Base-by-base conservation (phyloP, 2,797 vertebrate species). In the Dendrocincla tyrannina region DNA sequence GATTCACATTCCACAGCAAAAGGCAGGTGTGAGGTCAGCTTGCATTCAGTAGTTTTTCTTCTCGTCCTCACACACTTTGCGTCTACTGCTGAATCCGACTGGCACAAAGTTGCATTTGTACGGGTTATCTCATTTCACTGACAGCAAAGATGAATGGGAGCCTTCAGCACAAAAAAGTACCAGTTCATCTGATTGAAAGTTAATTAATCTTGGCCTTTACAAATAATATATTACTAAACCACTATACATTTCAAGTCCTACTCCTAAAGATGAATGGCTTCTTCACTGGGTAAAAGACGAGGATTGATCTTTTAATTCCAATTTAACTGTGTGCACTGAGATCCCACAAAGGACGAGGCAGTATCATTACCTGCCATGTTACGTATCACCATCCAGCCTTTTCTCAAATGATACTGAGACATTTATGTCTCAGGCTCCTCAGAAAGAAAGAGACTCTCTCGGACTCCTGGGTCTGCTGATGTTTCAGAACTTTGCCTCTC, bases 261-360 rank as follows among this genome's bases (percentile, higher is more conserved):
- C 37, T 81, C 32, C 66, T 53, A 37, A 82, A 74, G 52, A 77
- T 52, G 20, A 88, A 87, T 42, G 44, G 35, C 30, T 67, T 69
- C 30, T 78, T 85, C 63, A 52, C 25, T 27, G 32, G 12, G 14
- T 75, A 64, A 83, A 44, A 72, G 44, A 56, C 41, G 50, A 78
- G 47, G 67, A 79, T 12, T 13, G 22, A 79, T 89, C 23, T 59
- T 89, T 91, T 50, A 25, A 35, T 69, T 89, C 86, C 53, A 69
- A 28, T 47, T 76, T 50, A 87, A 9, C 8, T 50, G 24, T 66
- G 42, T 23, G 39, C 13, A n/a, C 32, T 0, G 1, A 3, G 1
- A 55, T 79, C 39, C 50, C 42, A 69, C 55, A 60, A 55, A 52
- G 28, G 56, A 67, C 0, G 1, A 76, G 75, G 47, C 59, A 41